Evolutionary conservation across 2,113 vertebrate species (phyloP), one percentile per base, ranked within the genome.

Genomic region (Gymnobelideus leadbeateri): DNA sequence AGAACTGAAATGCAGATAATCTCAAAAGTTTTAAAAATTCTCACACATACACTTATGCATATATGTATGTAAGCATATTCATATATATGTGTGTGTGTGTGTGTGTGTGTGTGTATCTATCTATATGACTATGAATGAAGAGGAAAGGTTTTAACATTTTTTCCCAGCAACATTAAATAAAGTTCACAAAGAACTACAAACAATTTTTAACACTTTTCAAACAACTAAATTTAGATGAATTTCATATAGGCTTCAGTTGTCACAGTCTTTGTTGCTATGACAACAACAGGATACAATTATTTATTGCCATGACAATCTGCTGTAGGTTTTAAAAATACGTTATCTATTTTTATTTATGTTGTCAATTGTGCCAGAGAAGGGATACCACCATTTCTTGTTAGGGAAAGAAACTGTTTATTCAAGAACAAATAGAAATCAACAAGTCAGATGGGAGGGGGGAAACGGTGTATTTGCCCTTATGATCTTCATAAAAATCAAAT

Each of bases 271-370:
- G 98, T 99, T 98, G 97, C 98, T 97, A 99, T 99, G 98, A 98
- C 98, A 98, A 98, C 98, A 97, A 98, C 98, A 97, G 94, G 98
- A 98, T 98, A 98, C 98, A 98, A 99, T 99, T 98, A 99, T 99
- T 99, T 98, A 99, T 99, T 68, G 95, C 98, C 98, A 98, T 98
- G 98, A 98, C 98, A 96, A 98, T 98, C 98, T 97, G 97, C 98
- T 98, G 98, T 98, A 98, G 98, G 97, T 98, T 98, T 98, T 98
- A 98, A 94, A 98, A 98, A 98, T 98, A 98, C 93, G 96, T 98
- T 98, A 97, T 98, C 98, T 99, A 98, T 99, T 99, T 99, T 98
- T 98, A 98, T 98, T 99, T 98, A 98, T 97, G 97, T 98, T 98
- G 98, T 98, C 98, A 94, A 98, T 98, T 98, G 98, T 96, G 92